Percentiles rank a stretch among this genome's conserved stretches.
phyloP scores from a whole-genome alignment of 92 coral and sea anemone species.

The Siderastrea radians region DNA sequence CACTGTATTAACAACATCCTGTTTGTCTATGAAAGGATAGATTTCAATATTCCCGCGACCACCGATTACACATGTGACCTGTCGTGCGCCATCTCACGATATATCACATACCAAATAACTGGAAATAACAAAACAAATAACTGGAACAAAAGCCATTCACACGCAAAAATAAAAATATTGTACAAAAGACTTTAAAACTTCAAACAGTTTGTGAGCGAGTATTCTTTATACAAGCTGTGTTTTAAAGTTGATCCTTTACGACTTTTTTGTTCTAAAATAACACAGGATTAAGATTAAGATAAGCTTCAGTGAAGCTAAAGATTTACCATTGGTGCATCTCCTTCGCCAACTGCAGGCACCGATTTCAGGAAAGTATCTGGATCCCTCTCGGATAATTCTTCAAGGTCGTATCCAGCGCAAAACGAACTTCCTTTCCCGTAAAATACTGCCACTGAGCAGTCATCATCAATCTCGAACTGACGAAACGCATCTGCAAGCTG shows the following conservation, averaged over 20 bases:
- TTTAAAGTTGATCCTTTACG: background rate
- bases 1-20: background rate
- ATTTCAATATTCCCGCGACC: constrained; percentile 21
- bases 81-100: constrained; percentile 3
- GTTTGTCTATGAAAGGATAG: background rate
- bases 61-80: background rate
- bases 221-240: background rate
- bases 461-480: constrained; percentile 81
- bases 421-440: constrained; percentile 84
- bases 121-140: background rate
- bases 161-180: background rate
- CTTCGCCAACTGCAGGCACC: constrained; percentile 79
- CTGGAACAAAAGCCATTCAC: background rate
- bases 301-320: background rate
- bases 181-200: background rate
- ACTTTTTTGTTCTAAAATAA: background rate
- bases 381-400: constrained; percentile 72
- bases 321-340: constrained; percentile 86
- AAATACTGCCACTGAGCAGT: constrained; percentile 77
- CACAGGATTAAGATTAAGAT: background rate
- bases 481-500: constrained; percentile 78
- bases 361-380: constrained; percentile 66
- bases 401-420: constrained; percentile 87
- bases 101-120: background rate
- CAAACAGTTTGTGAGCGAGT: background rate